Percentiles rank a stretch among this genome's conserved stretches.
Evolutionary conservation across 2,888 invertebrate genomes (phyloP).

Genomic region (Leucoptera coffeella): DNA sequence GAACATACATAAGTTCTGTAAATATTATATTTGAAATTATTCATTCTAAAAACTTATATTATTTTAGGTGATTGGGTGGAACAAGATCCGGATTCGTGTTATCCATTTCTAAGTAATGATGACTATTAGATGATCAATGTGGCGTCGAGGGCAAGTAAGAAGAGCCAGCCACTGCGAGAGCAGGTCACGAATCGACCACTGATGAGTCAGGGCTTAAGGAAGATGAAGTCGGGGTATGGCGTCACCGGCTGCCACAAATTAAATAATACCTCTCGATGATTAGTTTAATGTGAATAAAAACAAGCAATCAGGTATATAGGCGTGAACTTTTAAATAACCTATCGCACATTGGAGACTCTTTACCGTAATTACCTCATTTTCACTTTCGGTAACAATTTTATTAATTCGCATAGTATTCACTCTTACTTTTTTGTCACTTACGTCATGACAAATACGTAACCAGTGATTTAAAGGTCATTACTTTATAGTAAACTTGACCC

Average conservation of each 20-base stretch:
- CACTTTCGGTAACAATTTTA: conserved; percentile 15
- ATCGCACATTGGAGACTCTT: conserved; percentile 7
- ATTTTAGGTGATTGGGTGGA: no score
- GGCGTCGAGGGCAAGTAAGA: conserved; percentile 18
- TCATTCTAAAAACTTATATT: no score
- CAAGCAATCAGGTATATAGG: no score
- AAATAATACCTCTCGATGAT: no score
- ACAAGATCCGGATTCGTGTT: no score
- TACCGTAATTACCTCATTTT: conserved; percentile 12
- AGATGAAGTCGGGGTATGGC: conserved; percentile 34
- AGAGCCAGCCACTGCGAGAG: conserved; percentile 19
- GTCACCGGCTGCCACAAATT: conserved; percentile 28
- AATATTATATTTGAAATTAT: no score
- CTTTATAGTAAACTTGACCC: no score
- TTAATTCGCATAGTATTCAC: conserved; percentile 12
- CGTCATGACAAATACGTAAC: no score
- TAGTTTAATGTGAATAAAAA: no score
- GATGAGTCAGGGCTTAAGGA: conserved; percentile 40
- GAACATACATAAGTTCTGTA: no score
- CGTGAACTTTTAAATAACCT: no score
- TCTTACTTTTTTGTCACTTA: conserved; percentile 15
- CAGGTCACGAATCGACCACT: conserved; percentile 31
- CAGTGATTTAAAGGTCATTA: no score
- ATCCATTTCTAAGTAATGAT: conserved; percentile 13
- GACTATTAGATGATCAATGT: conserved; percentile 14